A percentile compares a stretch with the other conserved stretches of the same genome.
Evolutionary conservation across 2,797 vertebrate genomes (phyloP).

Genomic region (Microchirus variegatus): DNA sequence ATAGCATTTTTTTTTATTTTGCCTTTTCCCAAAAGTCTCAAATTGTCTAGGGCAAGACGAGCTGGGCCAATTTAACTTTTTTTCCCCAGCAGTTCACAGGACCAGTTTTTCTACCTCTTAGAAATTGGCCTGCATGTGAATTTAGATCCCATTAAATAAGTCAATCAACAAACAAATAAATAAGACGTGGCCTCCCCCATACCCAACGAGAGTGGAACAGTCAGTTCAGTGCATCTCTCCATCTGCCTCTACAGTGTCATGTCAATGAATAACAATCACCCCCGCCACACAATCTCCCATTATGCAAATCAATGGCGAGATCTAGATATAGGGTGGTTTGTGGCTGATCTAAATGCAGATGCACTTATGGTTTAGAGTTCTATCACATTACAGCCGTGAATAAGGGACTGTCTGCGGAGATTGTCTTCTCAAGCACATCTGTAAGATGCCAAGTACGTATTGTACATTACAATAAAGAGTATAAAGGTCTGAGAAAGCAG

Average conservation of each 20-base stretch:
- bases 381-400: conserved; percentile 54
- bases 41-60: conserved; percentile 44
- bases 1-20: conserved; percentile 19
- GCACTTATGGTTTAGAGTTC: conserved; percentile 58
- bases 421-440: conserved; percentile 14
- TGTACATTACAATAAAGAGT: conserved; percentile 17
- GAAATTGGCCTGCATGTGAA: conserved; percentile 22
- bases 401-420: conserved; percentile 37
- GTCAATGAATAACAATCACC: conserved; percentile 74
- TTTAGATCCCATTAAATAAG: conserved; percentile 12
- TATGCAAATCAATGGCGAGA: conserved; percentile 66
- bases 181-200: conserved; percentile 21
- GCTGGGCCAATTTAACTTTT: conserved; percentile 41
- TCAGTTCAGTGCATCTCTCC: conserved; percentile 68
- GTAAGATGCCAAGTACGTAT: conserved; percentile 23
- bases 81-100: conserved; percentile 14
- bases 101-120: conserved; percentile 7
- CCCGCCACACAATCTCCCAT: conserved; percentile 71
- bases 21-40: conserved; percentile 14
- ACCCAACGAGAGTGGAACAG: conserved; percentile 62
- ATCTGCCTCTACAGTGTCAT: conserved; percentile 63
- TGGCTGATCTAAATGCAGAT: conserved; percentile 69
- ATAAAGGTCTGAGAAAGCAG: conserved; percentile 7
- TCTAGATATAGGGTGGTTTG: conserved; percentile 64
- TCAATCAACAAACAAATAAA: conserved; percentile 18